Conservation (phyloP, 2,888 invertebrate species). For the Ichneumoninae sp. region DNA sequence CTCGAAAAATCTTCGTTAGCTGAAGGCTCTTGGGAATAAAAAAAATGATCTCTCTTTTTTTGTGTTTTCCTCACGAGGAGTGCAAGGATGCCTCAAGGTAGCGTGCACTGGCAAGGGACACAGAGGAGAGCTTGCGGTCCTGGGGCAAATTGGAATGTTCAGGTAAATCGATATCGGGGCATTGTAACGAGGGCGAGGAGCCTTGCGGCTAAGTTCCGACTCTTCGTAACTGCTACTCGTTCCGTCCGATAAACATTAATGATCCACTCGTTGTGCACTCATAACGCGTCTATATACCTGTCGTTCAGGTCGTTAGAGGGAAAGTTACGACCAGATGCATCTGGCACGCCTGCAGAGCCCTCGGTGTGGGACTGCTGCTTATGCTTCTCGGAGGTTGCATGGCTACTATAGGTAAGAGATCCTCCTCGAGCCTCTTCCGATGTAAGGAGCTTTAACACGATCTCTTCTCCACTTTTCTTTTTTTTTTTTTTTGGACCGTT, state of each 20-base stretch:
- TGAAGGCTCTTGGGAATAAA: conserved; percentile 17
- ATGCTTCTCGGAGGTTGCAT: conserved; percentile 96
- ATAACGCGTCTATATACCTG: conserved; percentile 38
- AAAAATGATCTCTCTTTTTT: background rate
- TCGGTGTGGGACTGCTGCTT: conserved; percentile 93
- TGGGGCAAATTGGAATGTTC: conserved; percentile 94
- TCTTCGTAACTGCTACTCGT: conserved; percentile 25
- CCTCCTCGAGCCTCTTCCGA: background rate
- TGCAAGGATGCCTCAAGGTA: conserved; percentile 82
- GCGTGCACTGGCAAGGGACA: conserved; percentile 83
- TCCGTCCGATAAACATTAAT: conserved; percentile 42
- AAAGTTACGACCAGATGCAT: conserved; percentile 95
- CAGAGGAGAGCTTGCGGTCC: conserved; percentile 84
- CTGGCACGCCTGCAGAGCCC: conserved; percentile 97
- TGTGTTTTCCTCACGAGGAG: conserved; percentile 61
- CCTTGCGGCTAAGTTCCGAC: conserved; percentile 44
- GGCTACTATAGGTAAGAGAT: conserved; percentile 93
- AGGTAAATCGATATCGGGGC: conserved; percentile 84
- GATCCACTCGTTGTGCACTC: conserved; percentile 45
- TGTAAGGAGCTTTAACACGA: conserved; percentile 12
- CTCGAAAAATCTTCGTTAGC: conserved; percentile 43
- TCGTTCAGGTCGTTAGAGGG: conserved; percentile 90
- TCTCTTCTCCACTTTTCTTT: conserved; percentile 14
- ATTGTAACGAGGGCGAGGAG: conserved; percentile 36
- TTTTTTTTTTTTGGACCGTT: background rate